Conservation (phyloP, 2,113 vertebrate species). For the Harpagus bidentatus region DNA sequence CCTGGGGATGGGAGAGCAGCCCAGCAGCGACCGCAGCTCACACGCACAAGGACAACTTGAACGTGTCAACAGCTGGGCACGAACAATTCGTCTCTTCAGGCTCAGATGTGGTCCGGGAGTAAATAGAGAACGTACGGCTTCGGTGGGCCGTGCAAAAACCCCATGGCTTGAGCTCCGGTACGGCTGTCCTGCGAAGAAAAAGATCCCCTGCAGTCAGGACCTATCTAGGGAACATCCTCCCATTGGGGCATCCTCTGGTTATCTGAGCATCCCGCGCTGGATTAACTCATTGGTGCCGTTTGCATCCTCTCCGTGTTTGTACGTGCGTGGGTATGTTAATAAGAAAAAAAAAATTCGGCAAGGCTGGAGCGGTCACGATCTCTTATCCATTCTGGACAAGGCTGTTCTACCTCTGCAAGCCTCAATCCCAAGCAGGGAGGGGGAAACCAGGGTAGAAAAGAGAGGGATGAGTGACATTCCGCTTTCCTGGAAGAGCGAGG, state of each 20-base stretch:
- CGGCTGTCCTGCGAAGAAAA: background rate
- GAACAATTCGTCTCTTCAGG: rapidly evolving
- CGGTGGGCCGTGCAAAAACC: rapidly evolving
- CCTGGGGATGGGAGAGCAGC: background rate
- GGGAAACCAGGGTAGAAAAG: background rate
- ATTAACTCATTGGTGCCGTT: background rate
- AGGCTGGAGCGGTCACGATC: rapidly evolving
- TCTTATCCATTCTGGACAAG: background rate
- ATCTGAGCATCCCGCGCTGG: background rate
- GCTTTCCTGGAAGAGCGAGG: background rate
- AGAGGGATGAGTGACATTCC: background rate
- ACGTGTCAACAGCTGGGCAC: background rate
- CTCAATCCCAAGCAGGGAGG: background rate
- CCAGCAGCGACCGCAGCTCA: background rate
- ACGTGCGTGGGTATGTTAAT: rapidly evolving
- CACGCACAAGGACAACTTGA: background rate
- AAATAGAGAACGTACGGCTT: background rate
- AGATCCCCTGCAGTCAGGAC: background rate
- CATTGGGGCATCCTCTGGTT: background rate
- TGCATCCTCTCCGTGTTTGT: rapidly evolving
- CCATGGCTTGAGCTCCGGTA: background rate
- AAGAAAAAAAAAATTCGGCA: rapidly evolving
- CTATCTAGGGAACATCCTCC: background rate
- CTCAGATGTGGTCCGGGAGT: background rate
- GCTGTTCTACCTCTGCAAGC: background rate